phyloP scores from a whole-genome alignment of 2,113 vertebrate species.

The Trogon surrucura region DNA sequence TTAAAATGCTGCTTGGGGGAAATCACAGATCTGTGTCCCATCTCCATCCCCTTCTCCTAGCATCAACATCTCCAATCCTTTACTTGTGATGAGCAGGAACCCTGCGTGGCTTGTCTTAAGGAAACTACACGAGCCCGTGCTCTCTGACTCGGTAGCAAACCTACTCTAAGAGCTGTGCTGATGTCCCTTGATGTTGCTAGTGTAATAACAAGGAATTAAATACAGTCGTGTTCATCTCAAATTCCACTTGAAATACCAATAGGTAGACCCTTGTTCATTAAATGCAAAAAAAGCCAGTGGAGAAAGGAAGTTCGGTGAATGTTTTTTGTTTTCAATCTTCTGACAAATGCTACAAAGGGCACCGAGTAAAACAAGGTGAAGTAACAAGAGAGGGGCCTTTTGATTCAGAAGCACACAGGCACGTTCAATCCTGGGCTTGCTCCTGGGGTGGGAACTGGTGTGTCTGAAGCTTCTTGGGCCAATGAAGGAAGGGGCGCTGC shows the following conservation, averaged over 20 bases:
- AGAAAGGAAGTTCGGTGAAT: neutral
- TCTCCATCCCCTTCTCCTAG: neutral
- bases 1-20: neutral
- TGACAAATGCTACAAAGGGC: neutral
- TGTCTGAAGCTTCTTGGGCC: fast-evolving
- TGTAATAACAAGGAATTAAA: conserved; percentile 3
- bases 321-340: neutral
- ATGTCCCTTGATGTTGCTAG: neutral
- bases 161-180: neutral
- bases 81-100: neutral
- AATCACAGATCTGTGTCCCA: neutral
- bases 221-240: neutral
- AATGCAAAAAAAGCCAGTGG: neutral
- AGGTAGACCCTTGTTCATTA: conserved; percentile 1
- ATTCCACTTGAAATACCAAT: conserved; percentile 47
- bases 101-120: neutral
- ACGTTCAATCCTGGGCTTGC: neutral
- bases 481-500: neutral
- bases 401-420: neutral
- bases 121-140: fast-evolving
- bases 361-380: neutral
- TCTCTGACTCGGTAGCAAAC: neutral
- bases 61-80: neutral
- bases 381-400: neutral
- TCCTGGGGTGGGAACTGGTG: neutral